Evolutionary conservation across 2,888 invertebrate genomes (phyloP), one percentile per base, ranked within the genome.

Genomic region (Argyresthia albistria): DNA sequence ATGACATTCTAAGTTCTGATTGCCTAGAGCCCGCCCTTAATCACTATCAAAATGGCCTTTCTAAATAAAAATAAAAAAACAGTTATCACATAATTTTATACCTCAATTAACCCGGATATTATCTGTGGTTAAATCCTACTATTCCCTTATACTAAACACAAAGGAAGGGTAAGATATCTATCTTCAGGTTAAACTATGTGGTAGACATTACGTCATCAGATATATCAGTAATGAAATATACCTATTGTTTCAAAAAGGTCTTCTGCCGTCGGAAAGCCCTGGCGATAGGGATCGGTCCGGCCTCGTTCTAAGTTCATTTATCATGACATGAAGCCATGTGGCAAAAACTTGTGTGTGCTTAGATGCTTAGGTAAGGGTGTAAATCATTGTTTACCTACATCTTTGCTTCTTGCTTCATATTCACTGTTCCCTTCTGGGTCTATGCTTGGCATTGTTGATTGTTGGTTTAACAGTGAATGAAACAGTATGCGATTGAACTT

Each of bases 241-340:
- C 25, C 25, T 25, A 25, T 25, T 42, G 8, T n/a, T 4, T n/a
- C 42, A 12, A 42, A 42, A n/a, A 11, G 42, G 11, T 11, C 25
- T 25, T 25, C 25, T 25, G 35, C 11, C 47, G 46, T 25, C 35
- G 35, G 12, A 1, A 35, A 35, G 25, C 25, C 25, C 3, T 25
- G 25, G 25, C 47, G 47, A 35, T 47, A 47, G 11, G 47, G 35
- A 25, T 25, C 47, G 46, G 8, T 25, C 25, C 25, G 49, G 16
- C 49, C 49, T 49, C 49, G 37, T 11, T 14, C 49, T 15, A 10
- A 25, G 25, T 36, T 9, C 49, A 49, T 49, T 49, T 37, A 49
- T 49, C 49, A 49, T 37, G 39, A 37, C 49, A 39, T 39, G 37
- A 49, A 49, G 49, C 49, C 39, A 49, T 49, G 49, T 16, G 49